These are phyloP conservation scores for Mustelus asterias DNA, from an alignment of 2,113 vertebrate genomes.

Conservation along the genomic window DNA sequence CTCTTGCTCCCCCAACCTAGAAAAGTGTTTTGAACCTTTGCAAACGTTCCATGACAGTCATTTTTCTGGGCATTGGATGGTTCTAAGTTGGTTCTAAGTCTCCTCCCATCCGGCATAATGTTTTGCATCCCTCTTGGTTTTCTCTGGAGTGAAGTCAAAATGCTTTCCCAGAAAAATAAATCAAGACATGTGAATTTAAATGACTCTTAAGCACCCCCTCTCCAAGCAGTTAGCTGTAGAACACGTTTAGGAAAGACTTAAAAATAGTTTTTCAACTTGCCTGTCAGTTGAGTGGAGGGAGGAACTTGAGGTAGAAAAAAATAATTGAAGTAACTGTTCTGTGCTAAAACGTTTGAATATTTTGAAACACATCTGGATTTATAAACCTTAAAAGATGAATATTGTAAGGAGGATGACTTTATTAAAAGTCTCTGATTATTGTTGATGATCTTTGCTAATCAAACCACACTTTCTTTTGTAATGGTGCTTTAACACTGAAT, in stretches of 20 bases:
- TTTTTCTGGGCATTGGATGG: not conserved
- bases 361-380: not conserved
- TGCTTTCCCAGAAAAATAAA: not conserved
- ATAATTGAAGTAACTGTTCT: not conserved
- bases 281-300: not conserved
- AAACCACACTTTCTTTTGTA: not conserved
- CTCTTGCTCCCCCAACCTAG: not conserved
- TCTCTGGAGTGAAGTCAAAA: not conserved
- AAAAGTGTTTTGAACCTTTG: not conserved
- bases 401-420: not conserved
- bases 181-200: not conserved
- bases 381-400: not conserved
- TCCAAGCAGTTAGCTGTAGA: not conserved
- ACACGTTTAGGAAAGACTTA: no score
- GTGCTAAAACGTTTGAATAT: not conserved
- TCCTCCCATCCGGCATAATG: not conserved
- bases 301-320: not conserved
- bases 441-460: slow-evolving; percentile 4
- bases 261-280: not conserved
- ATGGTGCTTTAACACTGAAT: not conserved
- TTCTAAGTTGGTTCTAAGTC: no score
- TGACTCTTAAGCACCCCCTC: not conserved
- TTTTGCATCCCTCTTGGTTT: not conserved
- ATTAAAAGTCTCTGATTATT: not conserved
- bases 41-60: not conserved